Percentiles rank a stretch among this genome's conserved stretches.
Evolutionary conservation across 2,113 vertebrate genomes (phyloP).

Genomic region (Peromyscus maniculatus): DNA sequence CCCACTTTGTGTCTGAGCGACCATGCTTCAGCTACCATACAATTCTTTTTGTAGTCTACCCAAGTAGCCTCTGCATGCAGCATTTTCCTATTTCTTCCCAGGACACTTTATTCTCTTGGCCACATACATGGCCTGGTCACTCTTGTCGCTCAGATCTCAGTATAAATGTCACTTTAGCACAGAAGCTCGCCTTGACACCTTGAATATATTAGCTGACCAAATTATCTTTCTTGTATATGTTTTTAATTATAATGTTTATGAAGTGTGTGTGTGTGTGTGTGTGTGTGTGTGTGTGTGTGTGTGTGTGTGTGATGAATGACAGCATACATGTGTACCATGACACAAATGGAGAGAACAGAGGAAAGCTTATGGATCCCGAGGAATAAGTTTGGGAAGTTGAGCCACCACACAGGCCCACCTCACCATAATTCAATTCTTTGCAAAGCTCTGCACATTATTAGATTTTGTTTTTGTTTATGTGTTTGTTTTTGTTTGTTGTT

Average conservation of each 20-base stretch:
- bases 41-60: not conserved
- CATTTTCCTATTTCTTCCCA: not conserved
- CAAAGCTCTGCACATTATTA: not conserved
- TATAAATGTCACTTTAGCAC: not conserved
- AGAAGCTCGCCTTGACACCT: not conserved
- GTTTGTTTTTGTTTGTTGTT: not conserved
- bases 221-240: not conserved
- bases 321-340: not conserved
- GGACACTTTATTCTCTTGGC: not conserved
- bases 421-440: not conserved
- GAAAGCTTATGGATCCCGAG: too few species aligned
- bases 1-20: not conserved
- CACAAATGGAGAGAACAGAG: too few species aligned
- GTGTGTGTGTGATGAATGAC: not conserved
- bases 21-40: not conserved
- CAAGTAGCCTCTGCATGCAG: not conserved
- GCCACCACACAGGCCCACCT: not conserved
- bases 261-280: not conserved
- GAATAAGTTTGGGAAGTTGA: not conserved
- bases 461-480: not conserved
- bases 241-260: not conserved
- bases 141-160: slow-evolving; percentile 20
- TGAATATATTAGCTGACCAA: not conserved
- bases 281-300: not conserved
- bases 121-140: not conserved